Conservation (phyloP, 2,113 vertebrate species). For the Ailuropoda melanoleuca region DNA sequence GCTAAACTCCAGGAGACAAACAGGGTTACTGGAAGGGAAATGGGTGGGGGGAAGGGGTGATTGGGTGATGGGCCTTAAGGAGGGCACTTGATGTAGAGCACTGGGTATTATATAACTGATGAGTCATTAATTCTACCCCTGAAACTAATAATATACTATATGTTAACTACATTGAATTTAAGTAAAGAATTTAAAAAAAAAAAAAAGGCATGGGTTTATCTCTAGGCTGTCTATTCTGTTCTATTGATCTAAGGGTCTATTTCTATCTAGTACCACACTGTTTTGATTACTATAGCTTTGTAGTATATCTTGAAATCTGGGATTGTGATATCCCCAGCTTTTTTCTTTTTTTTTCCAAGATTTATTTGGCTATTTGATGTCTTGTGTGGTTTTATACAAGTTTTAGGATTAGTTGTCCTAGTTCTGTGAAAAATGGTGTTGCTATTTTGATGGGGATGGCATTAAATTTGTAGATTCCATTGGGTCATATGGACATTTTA, state of each 20-base stretch:
- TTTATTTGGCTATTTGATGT: not conserved
- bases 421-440: not conserved
- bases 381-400: not conserved
- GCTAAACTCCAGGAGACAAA: not conserved
- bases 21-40: not conserved
- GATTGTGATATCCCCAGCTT: not conserved
- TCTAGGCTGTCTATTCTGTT: not conserved
- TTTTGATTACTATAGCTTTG: not conserved
- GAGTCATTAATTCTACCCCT: not conserved
- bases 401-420: not conserved
- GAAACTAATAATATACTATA: not conserved
- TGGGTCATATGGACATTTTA: not conserved
- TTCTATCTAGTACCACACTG: not conserved
- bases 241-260: not conserved
- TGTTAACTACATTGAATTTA: not conserved
- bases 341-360: not conserved
- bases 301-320: not conserved
- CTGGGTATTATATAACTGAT: not conserved
- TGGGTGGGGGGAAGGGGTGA: not conserved
- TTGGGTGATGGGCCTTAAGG: not conserved
- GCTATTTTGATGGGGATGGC: not conserved
- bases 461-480: not conserved
- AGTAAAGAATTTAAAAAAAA: not conserved
- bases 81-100: not conserved
- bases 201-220: not conserved